Base-by-base conservation (phyloP, 2,113 vertebrate genomes). In the Coryphaenoides rupestris region DNA sequence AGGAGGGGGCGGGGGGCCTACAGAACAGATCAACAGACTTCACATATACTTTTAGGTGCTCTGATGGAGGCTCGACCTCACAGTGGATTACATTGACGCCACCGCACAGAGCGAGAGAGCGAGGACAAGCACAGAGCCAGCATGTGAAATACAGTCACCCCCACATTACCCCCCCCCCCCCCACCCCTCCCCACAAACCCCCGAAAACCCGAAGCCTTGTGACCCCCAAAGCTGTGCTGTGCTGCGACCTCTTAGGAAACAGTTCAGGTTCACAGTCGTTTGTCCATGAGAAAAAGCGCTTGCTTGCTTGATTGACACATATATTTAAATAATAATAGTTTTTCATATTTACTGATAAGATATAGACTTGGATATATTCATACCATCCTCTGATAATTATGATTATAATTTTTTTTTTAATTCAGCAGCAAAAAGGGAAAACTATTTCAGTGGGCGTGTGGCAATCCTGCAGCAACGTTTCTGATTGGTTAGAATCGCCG, bases 251-350 rank as follows among this genome's bases (percentile, higher is more conserved):
- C 33, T 12, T 40, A 40, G 33, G 13, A 40, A 40, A 40, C 5
- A 24, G 66, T 15, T 55, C 53, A 15, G 59, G 79, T 78, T 87
- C 80, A 86, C 79, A 85, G 81, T 81, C 73, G 72, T 83, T 81
- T 70, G 83, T 77, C 75, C 45, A 75, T 73, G 69, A 78, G 70
- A 52, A 75, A 65, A 74, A n/a, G n/a, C n/a, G n/a, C n/a, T n/a
- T n/a, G 58, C 69, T n/a, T n/a, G 21, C 69, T 68, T 64, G 47
- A 79, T 56, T 10, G 24, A 70, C 66, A 64, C 17, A 64, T 45
- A 66, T 55, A 75, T 68, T 64, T 54, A 61, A 77, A 74, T 76
- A 76, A 40, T 40, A 40, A 40, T n/a, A n/a, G n/a, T n/a, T n/a
- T n/a, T n/a, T 40, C 33, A 40, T 40, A 13, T 40, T 40, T 40